These are phyloP conservation scores for Formica exsecta DNA, from an alignment of 1,140 invertebrate genomes.

Conservation along the genomic window DNA sequence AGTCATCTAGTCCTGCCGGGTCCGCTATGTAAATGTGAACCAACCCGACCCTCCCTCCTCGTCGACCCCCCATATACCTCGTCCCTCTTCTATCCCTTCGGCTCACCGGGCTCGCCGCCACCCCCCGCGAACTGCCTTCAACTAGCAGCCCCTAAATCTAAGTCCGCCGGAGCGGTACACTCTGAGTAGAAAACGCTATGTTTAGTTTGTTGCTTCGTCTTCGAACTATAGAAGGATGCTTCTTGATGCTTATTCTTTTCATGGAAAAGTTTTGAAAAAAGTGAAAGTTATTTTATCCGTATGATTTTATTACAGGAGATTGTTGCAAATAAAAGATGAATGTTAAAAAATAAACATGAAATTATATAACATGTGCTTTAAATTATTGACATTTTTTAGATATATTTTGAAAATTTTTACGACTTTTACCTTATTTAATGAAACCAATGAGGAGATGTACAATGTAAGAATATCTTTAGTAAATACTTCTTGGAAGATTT, in stretches of 20 bases:
- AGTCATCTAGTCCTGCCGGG: constrained; percentile 86
- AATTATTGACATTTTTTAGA: not conserved
- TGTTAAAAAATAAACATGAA: not conserved
- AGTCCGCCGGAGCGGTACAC: constrained; percentile 84
- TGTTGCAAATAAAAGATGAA: not conserved
- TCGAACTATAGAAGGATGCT: not conserved
- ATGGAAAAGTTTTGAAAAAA: not conserved
- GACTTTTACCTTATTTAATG: not conserved
- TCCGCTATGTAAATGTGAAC: constrained; percentile 86
- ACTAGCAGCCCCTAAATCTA: constrained; percentile 86
- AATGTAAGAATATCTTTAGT: not conserved
- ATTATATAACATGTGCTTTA: not conserved
- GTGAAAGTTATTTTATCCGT: not conserved
- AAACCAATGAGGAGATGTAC: not conserved
- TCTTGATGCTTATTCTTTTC: not conserved
- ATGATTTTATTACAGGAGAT: not conserved
- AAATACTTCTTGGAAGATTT: not conserved
- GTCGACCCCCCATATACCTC: constrained; percentile 72
- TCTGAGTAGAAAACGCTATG: constrained; percentile 79
- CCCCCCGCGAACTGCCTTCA: constrained; percentile 84
- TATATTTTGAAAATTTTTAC: not conserved
- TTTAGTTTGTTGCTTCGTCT: constrained; percentile 31
- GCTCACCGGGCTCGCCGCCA: constrained; percentile 70
- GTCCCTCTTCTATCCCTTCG: constrained; percentile 71
- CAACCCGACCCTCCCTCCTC: constrained; percentile 78